Evolutionary conservation across 2,888 invertebrate species (phyloP).

Genomic region (Machimus atricapillus): DNA sequence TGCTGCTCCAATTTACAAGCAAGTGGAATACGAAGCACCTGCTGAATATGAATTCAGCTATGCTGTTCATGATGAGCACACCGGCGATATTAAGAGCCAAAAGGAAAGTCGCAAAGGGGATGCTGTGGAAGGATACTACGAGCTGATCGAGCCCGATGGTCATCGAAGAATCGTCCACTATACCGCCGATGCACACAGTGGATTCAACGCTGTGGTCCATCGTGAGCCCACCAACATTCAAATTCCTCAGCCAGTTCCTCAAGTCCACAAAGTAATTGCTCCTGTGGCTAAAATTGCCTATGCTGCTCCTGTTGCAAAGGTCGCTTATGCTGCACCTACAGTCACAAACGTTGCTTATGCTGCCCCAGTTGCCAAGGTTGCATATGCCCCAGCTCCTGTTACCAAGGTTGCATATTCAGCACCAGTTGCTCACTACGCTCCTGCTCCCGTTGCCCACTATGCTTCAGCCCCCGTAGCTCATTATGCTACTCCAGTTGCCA

Average conservation of each 20-base stretch:
- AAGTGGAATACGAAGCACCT: conserved; percentile 58
- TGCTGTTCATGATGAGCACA: conserved; percentile 63
- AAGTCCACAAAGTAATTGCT: conserved; percentile 47
- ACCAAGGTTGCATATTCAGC: conserved; percentile 64
- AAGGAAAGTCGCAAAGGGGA: conserved; percentile 65
- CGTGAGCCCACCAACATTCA: conserved; percentile 60
- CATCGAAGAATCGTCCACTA: conserved; percentile 65
- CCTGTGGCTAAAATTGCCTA: conserved; percentile 51
- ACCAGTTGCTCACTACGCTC: conserved; percentile 54
- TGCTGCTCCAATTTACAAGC: conserved; percentile 35
- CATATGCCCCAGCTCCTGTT: conserved; percentile 42
- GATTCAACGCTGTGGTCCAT: conserved; percentile 66
- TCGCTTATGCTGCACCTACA: conserved; percentile 47
- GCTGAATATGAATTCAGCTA: conserved; percentile 65
- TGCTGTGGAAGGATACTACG: conserved; percentile 64
- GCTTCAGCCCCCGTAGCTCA: conserved; percentile 44
- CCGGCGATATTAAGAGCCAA: conserved; percentile 65
- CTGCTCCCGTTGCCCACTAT: conserved; percentile 41
- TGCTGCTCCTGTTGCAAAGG: conserved; percentile 30
- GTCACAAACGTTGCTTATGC: conserved; percentile 37
- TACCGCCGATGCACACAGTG: conserved; percentile 64
- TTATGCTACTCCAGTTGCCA: conserved; percentile 49
- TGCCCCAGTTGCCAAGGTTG: conserved; percentile 3
- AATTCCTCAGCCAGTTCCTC: conserved; percentile 33
- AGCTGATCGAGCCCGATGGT: conserved; percentile 65